Conservation (phyloP, 2,888 invertebrate genomes). For the Euproctis similis region DNA sequence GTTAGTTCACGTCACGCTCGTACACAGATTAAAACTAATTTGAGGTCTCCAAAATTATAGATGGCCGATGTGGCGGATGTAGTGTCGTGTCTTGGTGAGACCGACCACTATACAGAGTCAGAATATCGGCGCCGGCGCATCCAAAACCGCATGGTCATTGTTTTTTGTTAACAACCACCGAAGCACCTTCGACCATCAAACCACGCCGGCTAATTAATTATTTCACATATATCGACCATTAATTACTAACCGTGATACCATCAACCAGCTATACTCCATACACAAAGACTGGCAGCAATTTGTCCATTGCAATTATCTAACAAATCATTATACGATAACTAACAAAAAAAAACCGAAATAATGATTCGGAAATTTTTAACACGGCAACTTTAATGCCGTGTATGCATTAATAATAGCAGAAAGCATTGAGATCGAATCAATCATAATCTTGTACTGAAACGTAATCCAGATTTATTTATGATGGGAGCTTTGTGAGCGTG, state of each 20-base stretch:
- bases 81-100: conserved; percentile 55
- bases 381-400: conserved; percentile 61
- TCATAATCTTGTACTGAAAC: conserved; percentile 74
- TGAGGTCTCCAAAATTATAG: conserved; percentile 73
- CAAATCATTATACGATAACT: conserved; percentile 58
- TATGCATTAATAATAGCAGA: conserved; percentile 69
- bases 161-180: conserved; percentile 66
- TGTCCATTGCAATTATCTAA: conserved; percentile 70
- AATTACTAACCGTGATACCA: conserved; percentile 59
- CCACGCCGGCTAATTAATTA: conserved; percentile 71
- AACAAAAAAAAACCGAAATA: conserved; percentile 58
- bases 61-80: conserved; percentile 62
- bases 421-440: conserved; percentile 73
- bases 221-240: conserved; percentile 75
- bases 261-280: conserved; percentile 65
- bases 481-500: conserved; percentile 65
- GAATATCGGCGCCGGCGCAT: conserved; percentile 66
- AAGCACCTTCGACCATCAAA: conserved; percentile 54
- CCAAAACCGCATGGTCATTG: conserved; percentile 73
- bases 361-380: conserved; percentile 69
- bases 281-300: conserved; percentile 69
- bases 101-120: too few species aligned
- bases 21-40: conserved; percentile 70
- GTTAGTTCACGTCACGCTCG: conserved; percentile 67
- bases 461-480: conserved; percentile 77